A percentile compares a stretch with the other conserved stretches of the same genome.
phyloP scores from a whole-genome alignment of 2,113 vertebrate genomes.

The Dasyurus viverrinus region DNA sequence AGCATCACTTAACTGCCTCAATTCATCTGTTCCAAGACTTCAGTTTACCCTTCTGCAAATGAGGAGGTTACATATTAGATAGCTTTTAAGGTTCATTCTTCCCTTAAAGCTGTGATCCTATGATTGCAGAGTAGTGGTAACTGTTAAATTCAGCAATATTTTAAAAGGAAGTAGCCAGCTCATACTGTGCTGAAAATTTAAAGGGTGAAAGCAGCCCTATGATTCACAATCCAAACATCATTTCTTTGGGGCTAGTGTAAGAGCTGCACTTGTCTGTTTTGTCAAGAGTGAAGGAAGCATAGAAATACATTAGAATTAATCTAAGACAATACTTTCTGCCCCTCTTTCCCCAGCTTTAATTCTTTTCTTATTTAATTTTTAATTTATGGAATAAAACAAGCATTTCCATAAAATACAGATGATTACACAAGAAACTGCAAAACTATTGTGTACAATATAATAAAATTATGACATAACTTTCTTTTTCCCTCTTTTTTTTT shows the following conservation, averaged over 20 bases:
- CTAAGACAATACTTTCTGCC: background rate
- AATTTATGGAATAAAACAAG: too few species aligned
- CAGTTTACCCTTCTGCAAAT: background rate
- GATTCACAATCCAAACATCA: background rate
- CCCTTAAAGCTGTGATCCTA: background rate
- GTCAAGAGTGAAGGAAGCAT: background rate
- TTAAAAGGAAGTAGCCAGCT: conserved; percentile 5
- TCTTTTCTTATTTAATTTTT: too few species aligned
- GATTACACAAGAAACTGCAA: too few species aligned
- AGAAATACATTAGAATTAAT: background rate
- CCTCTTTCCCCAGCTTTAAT: background rate
- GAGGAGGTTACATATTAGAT: background rate
- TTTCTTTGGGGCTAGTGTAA: background rate
- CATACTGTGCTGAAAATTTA: background rate
- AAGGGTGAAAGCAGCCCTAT: background rate
- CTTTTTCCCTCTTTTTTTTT: too few species aligned
- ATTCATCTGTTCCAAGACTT: background rate
- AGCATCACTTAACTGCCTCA: background rate
- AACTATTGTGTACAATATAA: too few species aligned
- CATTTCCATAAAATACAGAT: too few species aligned
- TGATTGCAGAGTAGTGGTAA: background rate
- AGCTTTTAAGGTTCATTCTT: background rate
- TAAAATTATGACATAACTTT: too few species aligned
- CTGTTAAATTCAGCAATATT: background rate
- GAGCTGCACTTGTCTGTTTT: background rate